These are phyloP conservation scores for Agrochola macilenta DNA, from an alignment of 2,888 invertebrate species.

Conservation along the genomic window DNA sequence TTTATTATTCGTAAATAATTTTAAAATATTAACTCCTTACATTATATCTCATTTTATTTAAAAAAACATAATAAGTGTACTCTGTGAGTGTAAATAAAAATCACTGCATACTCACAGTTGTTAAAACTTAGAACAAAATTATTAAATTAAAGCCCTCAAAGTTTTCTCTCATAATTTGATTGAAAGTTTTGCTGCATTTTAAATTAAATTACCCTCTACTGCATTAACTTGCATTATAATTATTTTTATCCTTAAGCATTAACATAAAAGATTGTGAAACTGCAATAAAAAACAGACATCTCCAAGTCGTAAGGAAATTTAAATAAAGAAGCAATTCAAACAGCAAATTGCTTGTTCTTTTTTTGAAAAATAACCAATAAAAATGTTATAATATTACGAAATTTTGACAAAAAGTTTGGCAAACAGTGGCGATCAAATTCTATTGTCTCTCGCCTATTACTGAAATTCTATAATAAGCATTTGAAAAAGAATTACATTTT, in stretches of 20 bases:
- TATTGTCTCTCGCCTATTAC: slow-evolving; percentile 20
- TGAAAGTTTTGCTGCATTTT: slow-evolving; percentile 26
- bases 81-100: background rate
- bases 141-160: slow-evolving; percentile 20
- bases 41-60: background rate
- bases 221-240: slow-evolving; percentile 3
- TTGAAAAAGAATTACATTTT: slow-evolving; percentile 14
- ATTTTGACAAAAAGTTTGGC: slow-evolving; percentile 32
- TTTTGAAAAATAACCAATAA: background rate
- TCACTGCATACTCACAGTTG: background rate
- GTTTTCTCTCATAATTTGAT: slow-evolving; percentile 39
- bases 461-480: slow-evolving; percentile 28
- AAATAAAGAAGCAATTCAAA: slow-evolving; percentile 11
- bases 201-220: slow-evolving; percentile 25
- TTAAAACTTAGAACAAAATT: slow-evolving; percentile 2
- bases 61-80: too few species aligned
- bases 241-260: background rate
- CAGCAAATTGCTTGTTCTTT: background rate
- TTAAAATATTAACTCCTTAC: background rate
- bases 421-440: slow-evolving; percentile 8
- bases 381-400: background rate
- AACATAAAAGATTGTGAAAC: slow-evolving; percentile 22
- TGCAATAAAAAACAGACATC: slow-evolving; percentile 46
- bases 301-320: slow-evolving; percentile 10
- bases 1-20: too few species aligned